Evolutionary conservation across 2,888 invertebrate genomes (phyloP), one percentile per base, ranked within the genome.

Genomic region (Agrochola macilenta): DNA sequence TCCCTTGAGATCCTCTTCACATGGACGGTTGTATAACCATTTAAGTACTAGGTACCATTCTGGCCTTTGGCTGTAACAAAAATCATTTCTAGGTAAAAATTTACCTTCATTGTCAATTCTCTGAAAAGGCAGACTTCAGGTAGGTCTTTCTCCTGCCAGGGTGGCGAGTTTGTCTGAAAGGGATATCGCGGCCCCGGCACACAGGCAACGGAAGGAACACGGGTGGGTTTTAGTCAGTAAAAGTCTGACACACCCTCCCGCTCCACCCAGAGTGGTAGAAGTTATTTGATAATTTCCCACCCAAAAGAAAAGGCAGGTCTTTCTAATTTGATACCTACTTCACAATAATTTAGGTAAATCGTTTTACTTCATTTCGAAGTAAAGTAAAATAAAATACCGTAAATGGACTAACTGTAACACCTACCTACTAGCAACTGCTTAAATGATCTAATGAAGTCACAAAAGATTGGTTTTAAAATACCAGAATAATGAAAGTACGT

Each of bases 1-100:
- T 82, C 83, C 61, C 83, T 61, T 52, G 80, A 63, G 78, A 81
- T 61, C 12, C 52, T 68, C 23, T 39, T 52, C 80, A 82, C 26
- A 58, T 83, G 70, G 78, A 26, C 17, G 14, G 0, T 17, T 52
- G 17, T 65, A 26, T 35, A 30, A 20, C 11, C 43, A 58, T 43
- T 65, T 52, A 52, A 52, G 54, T 17, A 64, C 12, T 12, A 35
- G 17, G 65, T 46, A 12, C 5, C 7, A 58, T 17, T 39, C 17
- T 30, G n/a, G 30, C 8, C 20, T 49, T 1, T 12, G 5, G 1
- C 9, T n/a, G n/a, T 58, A 26, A 9, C 20, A 26, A 17, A 17
- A 39, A 17, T 58, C 2, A 26, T 23, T 30, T 35, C 12, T 54
- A 2, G 14, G 2, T 30, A 46, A 35, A 58, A n/a, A 46, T 30